Percentiles rank a stretch among this genome's conserved stretches.
Evolutionary conservation across 2,113 vertebrate genomes (phyloP).

Genomic region (Pholis gunnellus): DNA sequence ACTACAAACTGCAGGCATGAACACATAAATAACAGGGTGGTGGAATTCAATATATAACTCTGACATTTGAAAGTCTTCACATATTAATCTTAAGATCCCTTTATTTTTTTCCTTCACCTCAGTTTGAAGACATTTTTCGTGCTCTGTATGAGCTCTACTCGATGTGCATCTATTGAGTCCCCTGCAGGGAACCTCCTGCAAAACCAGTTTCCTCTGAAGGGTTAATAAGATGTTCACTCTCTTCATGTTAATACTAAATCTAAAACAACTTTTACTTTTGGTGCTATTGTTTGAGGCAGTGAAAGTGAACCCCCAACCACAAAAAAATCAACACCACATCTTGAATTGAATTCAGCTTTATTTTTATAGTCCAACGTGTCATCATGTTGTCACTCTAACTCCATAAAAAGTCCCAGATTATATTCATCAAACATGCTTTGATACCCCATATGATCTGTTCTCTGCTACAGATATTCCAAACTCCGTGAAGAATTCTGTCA

Average conservation of each 20-base stretch:
- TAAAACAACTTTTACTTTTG: not conserved
- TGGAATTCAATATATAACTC: not conserved
- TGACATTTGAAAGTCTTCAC: not conserved
- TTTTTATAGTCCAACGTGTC: not conserved
- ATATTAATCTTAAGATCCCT: not conserved
- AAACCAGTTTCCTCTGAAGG: not conserved
- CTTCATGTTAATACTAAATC: not conserved
- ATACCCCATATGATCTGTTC: not conserved
- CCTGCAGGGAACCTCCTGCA: not conserved
- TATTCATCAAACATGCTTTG: not conserved
- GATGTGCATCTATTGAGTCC: not conserved
- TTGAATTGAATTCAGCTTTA: not conserved
- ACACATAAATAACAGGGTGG: not conserved
- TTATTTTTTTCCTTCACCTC: not conserved
- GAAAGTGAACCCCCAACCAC: not conserved
- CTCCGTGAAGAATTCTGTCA: not conserved
- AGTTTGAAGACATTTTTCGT: not conserved
- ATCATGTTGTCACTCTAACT: not conserved
- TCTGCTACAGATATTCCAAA: not conserved
- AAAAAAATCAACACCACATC: not conserved
- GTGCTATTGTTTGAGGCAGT: not conserved
- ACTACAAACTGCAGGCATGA: constrained; percentile 22
- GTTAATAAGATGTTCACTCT: not conserved
- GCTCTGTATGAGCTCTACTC: not conserved
- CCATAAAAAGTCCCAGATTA: not conserved